These are phyloP conservation scores for Phylloscopus trochilus DNA, from an alignment of 2,113 vertebrate genomes.

Conservation along the genomic window DNA sequence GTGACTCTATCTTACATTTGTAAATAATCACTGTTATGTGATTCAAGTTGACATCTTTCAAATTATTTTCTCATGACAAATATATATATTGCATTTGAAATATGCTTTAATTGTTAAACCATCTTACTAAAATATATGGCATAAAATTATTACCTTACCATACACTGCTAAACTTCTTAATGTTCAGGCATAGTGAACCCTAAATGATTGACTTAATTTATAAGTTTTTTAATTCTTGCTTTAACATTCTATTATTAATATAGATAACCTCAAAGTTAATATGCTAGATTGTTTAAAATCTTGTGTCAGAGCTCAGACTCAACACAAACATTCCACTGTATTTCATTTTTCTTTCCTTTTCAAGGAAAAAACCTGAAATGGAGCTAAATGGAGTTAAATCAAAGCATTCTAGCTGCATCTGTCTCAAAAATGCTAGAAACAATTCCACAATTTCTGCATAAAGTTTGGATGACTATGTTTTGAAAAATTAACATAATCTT, in stretches of 20 bases:
- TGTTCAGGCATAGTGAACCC: background rate
- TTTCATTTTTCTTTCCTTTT: background rate
- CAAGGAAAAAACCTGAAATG: background rate
- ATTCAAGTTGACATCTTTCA: constrained; percentile 68
- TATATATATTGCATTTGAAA: constrained; percentile 58
- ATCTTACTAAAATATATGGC: constrained; percentile 51
- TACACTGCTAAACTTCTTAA: constrained; percentile 52
- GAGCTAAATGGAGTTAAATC: background rate
- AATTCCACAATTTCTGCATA: background rate
- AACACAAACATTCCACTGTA: background rate
- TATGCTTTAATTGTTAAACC: constrained; percentile 64
- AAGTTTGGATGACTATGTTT: background rate
- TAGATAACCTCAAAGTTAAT: background rate
- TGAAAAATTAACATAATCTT: background rate
- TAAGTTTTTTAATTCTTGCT: constrained; percentile 4
- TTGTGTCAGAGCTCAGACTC: background rate
- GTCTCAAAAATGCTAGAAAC: background rate
- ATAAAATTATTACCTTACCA: constrained; percentile 44
- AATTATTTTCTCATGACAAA: constrained; percentile 72
- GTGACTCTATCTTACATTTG: constrained; percentile 59
- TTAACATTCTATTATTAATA: constrained; percentile 6
- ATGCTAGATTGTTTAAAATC: background rate
- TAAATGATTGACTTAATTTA: constrained; percentile 36
- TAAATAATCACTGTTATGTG: constrained; percentile 70
- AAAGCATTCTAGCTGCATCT: background rate